Evolutionary conservation across 2,113 vertebrate genomes (phyloP), one percentile per base, ranked within the genome.

Genomic region (Campylorhamphus procurvoides): DNA sequence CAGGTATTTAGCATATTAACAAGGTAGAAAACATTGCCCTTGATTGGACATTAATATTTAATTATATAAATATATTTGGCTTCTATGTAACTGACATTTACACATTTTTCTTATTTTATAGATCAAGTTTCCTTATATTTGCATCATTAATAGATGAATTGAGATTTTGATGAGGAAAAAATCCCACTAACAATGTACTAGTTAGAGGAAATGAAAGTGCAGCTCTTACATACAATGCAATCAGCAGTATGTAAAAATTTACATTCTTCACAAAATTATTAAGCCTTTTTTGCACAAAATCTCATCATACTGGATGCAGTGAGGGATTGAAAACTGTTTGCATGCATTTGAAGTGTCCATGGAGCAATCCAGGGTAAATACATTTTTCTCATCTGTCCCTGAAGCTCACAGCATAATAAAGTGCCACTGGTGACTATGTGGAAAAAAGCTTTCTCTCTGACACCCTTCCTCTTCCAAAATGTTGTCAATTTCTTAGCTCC

Each of bases 171-270:
- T 74, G 4, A 52, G 29, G 18, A 87, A 89, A 84, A 72, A 24
- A 3, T 0, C 4, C 3, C 16, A 46, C 39, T 39, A 66, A 12
- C 4, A 37, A 53, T 25, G 5, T 22, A 46, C 14, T 42, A 8
- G 10, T 49, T 75, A 44, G 2, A 47, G 12, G 10, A 63, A 59
- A 76, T 3, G 20, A 28, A 87, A 49, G 2, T 52, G 6, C 13
- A 74, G 5, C 3, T 56, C 1, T 35, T 44, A 27, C 1, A 13
- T 28, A n/a, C 12, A 84, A 13, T 31, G 66, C 10, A 69, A 74
- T 3, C 2, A 62, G 20, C 1, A 74, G 29, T n/a, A 52, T 52
- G 11, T 60, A 44, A 88, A 86, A 64, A 37, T 6, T 24, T 0
- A 7, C 19, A 6, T 63, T 66, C 10, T 89, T 67, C 24, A 29